A percentile compares a stretch with the other conserved stretches of the same genome.
These are phyloP conservation scores for Habrosyne pyritoides DNA, from an alignment of 2,888 invertebrate genomes.

Conservation along the genomic window DNA sequence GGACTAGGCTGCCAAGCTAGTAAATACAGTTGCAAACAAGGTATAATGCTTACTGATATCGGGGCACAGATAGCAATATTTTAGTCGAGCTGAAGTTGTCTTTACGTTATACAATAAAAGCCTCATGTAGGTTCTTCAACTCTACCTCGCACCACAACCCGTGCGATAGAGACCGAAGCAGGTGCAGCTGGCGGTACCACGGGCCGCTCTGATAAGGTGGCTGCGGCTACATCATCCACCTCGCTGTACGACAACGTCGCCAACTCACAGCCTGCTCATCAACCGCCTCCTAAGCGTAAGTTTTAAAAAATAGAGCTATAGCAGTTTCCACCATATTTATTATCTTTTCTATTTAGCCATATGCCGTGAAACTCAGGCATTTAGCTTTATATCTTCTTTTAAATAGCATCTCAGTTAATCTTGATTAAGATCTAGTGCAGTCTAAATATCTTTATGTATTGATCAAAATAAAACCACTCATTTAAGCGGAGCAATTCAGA, in stretches of 20 bases:
- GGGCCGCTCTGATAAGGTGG: constrained; percentile 88
- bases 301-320: too few species aligned
- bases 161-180: constrained; percentile 87
- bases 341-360: too few species aligned
- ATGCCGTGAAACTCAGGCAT: too few species aligned
- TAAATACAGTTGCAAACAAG: too few species aligned
- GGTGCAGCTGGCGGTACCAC: constrained; percentile 80
- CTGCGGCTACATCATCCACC: constrained; percentile 93
- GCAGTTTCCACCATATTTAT: too few species aligned
- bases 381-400: too few species aligned
- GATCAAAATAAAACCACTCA: too few species aligned
- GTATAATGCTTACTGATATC: neutral
- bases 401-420: too few species aligned
- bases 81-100: neutral
- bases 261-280: constrained; percentile 72
- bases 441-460: too few species aligned
- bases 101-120: constrained; percentile 4
- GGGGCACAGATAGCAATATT: neutral
- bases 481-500: too few species aligned
- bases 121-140: constrained; percentile 89
- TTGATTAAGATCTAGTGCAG: too few species aligned
- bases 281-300: constrained; percentile 80
- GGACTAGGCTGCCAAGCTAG: too few species aligned
- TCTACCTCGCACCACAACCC: constrained; percentile 89
- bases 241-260: constrained; percentile 94